These are phyloP conservation scores for Diceros bicornis DNA, from an alignment of 2,797 vertebrate genomes.

Conservation along the genomic window DNA sequence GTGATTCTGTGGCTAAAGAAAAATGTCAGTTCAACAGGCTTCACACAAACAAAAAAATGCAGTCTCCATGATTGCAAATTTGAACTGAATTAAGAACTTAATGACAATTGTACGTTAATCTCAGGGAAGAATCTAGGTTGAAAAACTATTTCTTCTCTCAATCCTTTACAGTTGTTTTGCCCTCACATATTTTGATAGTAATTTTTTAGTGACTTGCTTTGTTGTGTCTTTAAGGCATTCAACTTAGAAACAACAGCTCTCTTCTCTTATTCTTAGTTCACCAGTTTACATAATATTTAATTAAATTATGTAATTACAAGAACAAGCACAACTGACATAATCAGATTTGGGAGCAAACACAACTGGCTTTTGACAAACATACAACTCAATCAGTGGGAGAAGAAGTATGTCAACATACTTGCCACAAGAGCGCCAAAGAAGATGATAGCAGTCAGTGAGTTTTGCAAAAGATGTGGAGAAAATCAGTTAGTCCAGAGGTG, in stretches of 20 bases:
- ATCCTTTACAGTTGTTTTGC: neutral
- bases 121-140: neutral
- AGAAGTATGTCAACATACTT: conserved; percentile 2
- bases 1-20: neutral
- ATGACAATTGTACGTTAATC: neutral
- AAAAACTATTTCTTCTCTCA: conserved; percentile 1
- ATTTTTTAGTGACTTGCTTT: conserved; percentile 36
- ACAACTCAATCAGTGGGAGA: neutral
- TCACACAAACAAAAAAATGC: neutral
- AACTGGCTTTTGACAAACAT: conserved; percentile 25
- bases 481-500: neutral
- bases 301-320: conserved; percentile 75
- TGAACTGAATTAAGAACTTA: conserved; percentile 9
- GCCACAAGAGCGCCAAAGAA: neutral
- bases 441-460: neutral
- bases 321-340: conserved; percentile 66
- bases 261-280: conserved; percentile 45
- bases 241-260: conserved; percentile 29
- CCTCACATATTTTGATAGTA: neutral
- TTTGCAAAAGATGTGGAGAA: neutral
- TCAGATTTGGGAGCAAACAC: conserved; percentile 71
- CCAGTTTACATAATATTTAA: conserved; percentile 67
- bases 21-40: neutral
- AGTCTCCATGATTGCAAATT: neutral
- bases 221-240: conserved; percentile 58